These are phyloP conservation scores for Siniperca chuatsi DNA, from an alignment of 2,113 vertebrate species.

Conservation along the genomic window DNA sequence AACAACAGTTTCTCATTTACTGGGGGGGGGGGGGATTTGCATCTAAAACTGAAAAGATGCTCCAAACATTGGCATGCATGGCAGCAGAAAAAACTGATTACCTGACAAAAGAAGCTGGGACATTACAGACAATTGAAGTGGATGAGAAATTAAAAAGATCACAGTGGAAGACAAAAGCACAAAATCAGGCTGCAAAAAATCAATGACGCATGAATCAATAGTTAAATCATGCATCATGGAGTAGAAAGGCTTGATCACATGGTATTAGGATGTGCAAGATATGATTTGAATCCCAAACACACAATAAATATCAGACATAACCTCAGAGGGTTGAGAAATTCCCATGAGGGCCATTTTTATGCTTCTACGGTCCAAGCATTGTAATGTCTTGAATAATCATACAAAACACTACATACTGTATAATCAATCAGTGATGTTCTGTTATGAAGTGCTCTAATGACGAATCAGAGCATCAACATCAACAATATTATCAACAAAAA, in stretches of 20 bases:
- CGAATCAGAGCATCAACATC: background rate
- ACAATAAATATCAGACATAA: background rate
- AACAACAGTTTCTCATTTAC: background rate
- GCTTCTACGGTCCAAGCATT: background rate
- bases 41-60: conserved; percentile 3
- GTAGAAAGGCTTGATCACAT: background rate
- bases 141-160: background rate
- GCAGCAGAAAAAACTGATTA: background rate
- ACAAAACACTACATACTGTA: background rate
- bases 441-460: background rate
- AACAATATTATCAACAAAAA: too few species aligned
- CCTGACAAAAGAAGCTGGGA: background rate
- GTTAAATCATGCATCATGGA: background rate
- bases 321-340: background rate
- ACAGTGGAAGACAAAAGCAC: background rate
- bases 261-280: background rate
- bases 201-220: conserved; percentile 9
- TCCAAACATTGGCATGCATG: background rate
- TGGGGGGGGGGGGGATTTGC: background rate
- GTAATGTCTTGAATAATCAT: background rate
- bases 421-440: background rate
- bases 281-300: conserved; percentile 7
- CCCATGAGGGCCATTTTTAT: background rate
- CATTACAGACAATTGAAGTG: background rate
- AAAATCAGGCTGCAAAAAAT: conserved; percentile 27